Evolutionary conservation across 2,797 vertebrate genomes (phyloP).

Genomic region (Lepus townsendii): DNA sequence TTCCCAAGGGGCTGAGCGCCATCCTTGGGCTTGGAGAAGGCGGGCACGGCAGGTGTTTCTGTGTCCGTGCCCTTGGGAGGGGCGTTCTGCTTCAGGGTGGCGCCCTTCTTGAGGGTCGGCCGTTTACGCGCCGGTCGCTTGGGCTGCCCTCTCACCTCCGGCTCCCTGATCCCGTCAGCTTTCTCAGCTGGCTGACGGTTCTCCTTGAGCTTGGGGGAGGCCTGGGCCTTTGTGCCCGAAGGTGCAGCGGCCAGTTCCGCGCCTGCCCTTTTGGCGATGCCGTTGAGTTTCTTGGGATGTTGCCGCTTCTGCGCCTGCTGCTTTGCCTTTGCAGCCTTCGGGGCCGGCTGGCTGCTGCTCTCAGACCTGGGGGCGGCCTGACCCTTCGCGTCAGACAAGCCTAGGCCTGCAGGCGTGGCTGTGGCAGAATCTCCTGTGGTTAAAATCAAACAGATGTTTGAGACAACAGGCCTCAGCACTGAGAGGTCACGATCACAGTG

Average conservation of each 20-base stretch:
- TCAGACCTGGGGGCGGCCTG: conserved; percentile 28
- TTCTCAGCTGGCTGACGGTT: neutral
- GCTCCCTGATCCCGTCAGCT: neutral
- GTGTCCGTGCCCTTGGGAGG: neutral
- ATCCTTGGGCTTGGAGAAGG: conserved; percentile 69
- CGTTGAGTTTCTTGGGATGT: conserved; percentile 64
- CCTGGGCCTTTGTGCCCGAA: conserved; percentile 29
- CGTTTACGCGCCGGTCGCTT: neutral
- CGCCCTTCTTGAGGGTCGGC: conserved; percentile 13
- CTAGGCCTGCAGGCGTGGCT: rapidly evolving
- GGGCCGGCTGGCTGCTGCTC: conserved; percentile 32
- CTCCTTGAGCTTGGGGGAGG: neutral
- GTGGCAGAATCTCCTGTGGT: conserved; percentile 59
- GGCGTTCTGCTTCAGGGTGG: neutral
- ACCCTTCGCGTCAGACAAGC: neutral
- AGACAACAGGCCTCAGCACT: neutral
- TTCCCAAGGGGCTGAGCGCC: rapidly evolving
- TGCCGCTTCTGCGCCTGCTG: conserved; percentile 3
- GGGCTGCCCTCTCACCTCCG: neutral
- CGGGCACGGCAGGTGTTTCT: rapidly evolving
- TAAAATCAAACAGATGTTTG: conserved; percentile 67
- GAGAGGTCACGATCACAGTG: neutral
- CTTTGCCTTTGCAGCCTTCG: conserved; percentile 69
- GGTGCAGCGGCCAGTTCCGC: neutral
- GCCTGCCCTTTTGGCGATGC: conserved; percentile 11